Evolutionary conservation across 2,888 invertebrate genomes (phyloP), one percentile per base, ranked within the genome.

Genomic region (Bembecia ichneumoniformis): DNA sequence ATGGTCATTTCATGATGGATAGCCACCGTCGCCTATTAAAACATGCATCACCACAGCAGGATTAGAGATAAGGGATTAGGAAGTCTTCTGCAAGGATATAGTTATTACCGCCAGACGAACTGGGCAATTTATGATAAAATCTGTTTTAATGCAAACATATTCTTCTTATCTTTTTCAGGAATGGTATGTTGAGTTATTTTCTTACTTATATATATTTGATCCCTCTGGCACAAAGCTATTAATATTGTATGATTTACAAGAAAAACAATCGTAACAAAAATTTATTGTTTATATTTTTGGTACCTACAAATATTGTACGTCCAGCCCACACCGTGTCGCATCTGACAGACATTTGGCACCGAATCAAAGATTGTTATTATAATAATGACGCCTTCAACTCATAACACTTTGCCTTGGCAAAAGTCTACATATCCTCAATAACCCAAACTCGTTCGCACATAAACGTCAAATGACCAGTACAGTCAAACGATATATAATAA

Each of bases 331-430:
- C 68, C 58, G 58, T 58, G 54, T 60, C 59, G 60, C 58, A 59
- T 43, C 47, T 45, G 55, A 49, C 52, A 51, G 40, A 48, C 48
- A 54, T 51, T 84, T 87, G 86, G 86, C 86, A 83, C 54, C 59
- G 64, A 57, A 68, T 74, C 79, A 77, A 69, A 74, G 63, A 80
- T 78, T 81, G 77, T 81, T 83, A 82, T 82, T 77, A 79, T 73
- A 64, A 69, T 76, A 80, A 83, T 74, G 74, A 74, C 63, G 77
- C 64, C 63, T 70, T 28, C 73, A 61, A 77, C 81, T 86, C 83
- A 86, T 83, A 86, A 77, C 68, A 69, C 66, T 65, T 72, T 67
- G 74, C 76, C 66, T 74, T 72, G 69, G 68, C 64, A 68, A 73
- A 76, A 67, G 71, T 81, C 72, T 75, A 74, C 70, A 66, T 74